Base-by-base conservation (phyloP, 1,140 invertebrate species). In the Euglossa dilemma region DNA sequence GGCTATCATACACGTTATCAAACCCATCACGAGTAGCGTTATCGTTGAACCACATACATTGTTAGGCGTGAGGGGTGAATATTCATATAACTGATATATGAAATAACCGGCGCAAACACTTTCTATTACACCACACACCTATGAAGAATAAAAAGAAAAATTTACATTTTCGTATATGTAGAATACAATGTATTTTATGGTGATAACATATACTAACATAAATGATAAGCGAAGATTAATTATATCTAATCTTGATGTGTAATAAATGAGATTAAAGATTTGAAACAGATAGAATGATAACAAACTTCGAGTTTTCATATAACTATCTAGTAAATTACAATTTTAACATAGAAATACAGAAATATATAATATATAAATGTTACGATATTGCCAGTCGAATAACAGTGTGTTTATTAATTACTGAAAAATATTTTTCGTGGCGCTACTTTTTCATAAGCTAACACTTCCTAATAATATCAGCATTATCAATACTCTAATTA, bases 91-190 rank as follows among this genome's bases (percentile, higher is more conserved):
- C 70, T 93, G 92, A 89, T 95, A 95, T 54, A 95, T 89, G 61
- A 95, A 93, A 88, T 94, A 94, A 36, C 95, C 93, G 77, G 94
- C 95, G 9, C 91, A 91, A 52, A 92, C 88, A 70, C 94, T 94
- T 63, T 95, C 89, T 50, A 94, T 91, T 7, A 94, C 80, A 74
- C 95, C 95, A 88, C 94, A 95, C 90, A 95, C 94, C 95, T 95
- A 92, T 90, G 89, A 90, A 88, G 74, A 56, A 80, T 64, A 73
- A 85, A 89, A 87, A 59, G 25, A 28, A 76, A 64, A 25, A 7
- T 36, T 80, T 43, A 14, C 57, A 82, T 20, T 75, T 43, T 57
- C 5, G 18, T 57, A 36, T 36, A 36, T 59, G 3, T 36, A 16
- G 18, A 59, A 50, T 0, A 28, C 43, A 67, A 56, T 56, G 4